phyloP scores from a whole-genome alignment of 64 coral and sea anemone genomes.

The Anthopleura sola region DNA sequence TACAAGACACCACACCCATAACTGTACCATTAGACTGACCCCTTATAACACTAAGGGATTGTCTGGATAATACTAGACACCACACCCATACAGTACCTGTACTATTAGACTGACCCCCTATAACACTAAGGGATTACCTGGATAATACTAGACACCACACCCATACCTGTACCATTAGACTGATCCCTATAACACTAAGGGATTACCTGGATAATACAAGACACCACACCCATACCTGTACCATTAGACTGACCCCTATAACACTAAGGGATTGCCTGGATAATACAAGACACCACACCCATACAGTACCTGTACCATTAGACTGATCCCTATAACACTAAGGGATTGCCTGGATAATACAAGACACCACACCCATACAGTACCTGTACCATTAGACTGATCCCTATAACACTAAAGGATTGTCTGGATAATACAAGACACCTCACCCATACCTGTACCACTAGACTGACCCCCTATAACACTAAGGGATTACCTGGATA shows the following conservation, averaged over 20 bases:
- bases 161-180: constrained; percentile 63
- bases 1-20: constrained; percentile 25
- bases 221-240: constrained; percentile 41
- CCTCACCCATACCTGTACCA: constrained; percentile 67
- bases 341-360: constrained; percentile 52
- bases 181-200: constrained; percentile 53
- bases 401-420: constrained; percentile 23
- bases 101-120: no score
- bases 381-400: constrained; percentile 40
- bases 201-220: constrained; percentile 55
- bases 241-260: not conserved
- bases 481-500: constrained; percentile 42
- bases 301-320: constrained; percentile 78
- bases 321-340: constrained; percentile 54
- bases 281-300: no score
- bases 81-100: no score
- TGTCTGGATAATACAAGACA: not conserved
- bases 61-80: constrained; percentile 33
- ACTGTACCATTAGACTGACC: constrained; percentile 64
- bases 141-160: not conserved
- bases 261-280: no score
- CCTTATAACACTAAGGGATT: constrained; percentile 64
- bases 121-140: not conserved
- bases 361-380: not conserved
- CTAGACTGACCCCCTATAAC: constrained; percentile 65